Evolutionary conservation across 2,113 vertebrate genomes (phyloP), one percentile per base, ranked within the genome.

Genomic region (Anthoscopus minutus): DNA sequence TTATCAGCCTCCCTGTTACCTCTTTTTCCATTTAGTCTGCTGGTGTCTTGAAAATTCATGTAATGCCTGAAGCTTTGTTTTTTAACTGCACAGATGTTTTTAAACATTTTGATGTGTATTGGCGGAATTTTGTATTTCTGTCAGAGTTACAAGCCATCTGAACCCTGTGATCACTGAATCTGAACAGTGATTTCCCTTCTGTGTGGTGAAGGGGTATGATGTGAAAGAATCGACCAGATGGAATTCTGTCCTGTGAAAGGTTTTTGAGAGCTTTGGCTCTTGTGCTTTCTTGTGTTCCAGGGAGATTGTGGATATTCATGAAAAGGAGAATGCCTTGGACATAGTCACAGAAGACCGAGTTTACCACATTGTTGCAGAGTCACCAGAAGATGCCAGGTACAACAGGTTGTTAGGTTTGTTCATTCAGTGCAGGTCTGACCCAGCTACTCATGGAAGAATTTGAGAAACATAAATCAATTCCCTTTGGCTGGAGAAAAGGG

Each of bases 241-340:
- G 21, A 88, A 78, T 73, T 58, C 51, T 35, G 62, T 23, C 50
- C 38, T 71, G 33, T 84, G 54, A 28, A 70, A 72, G 18, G 7
- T 74, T 79, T 81, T 90, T 57, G 42, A 42, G 42, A 83, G 38
- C 66, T 66, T 60, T 81, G 47, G 7, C 42, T 95, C 11, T 67
- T 70, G 30, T 73, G n/a, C 27, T 81, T 90, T 81, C 37, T 44
- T 96, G 25, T 95, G 20, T 97, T 98, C 44, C 97, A 99, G 99
- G 83, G 98, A 99, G 94, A 99, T 99, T 35, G 98, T 99, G 83
- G 98, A 99, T 90, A 99, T 99, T 81, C 98, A 99, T 10, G 99
- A 99, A 85, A 99, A 99, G 96, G 99, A 99, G 96, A 99, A 99
- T 12, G 99, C 99, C 58, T 96, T 99, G 95, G 99, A 99, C 97